Evolutionary conservation across 1,140 invertebrate genomes (phyloP), one percentile per base, ranked within the genome.

Genomic region (Centruroides vittatus): DNA sequence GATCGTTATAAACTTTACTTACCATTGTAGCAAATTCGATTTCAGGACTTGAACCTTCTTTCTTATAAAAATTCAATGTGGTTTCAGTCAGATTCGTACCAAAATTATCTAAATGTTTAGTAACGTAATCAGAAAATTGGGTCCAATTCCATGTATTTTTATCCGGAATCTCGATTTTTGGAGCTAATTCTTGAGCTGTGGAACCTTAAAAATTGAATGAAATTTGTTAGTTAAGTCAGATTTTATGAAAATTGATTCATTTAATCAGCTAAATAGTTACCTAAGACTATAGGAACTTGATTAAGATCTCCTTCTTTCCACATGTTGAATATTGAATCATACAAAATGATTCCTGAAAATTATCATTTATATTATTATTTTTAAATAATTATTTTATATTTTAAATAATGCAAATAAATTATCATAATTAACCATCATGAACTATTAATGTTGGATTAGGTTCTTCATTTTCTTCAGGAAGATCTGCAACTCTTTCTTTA

Each of bases 11-110:
- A 23, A 23, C 23, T 23, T 23, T 2, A 23, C 11, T 63, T 60
- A 63, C 62, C 59, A 64, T 64, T 3, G 62, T 35, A 47, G 60
- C 52, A n/a, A 61, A 64, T n/a, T 64, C 59, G n/a, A 58, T 55
- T 13, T 55, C 46, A 12, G 62, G 59, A 5, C 55, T 61, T 4
- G 62, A 54, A 4, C 46, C 47, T 46, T 64, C 61, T 47, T 58
- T 58, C 34, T 61, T 55, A 52, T 64, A 64, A 52, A 58, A 64
- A 34, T 64, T 55, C 6, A 64, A 41, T 6, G 41, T 11, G 8
- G 54, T 5, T 5, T 51, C 62, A 4, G 62, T 64, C 3, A 55
- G 10, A 13, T 64, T 64, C n/a, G 55, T 41, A 41, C 57, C 61
- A 52, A 64, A 54, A 2, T 47, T 50, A 13, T 58, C 50, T 46